phyloP scores from a whole-genome alignment of 1,140 invertebrate species.

The Arctopsyche grandis region DNA sequence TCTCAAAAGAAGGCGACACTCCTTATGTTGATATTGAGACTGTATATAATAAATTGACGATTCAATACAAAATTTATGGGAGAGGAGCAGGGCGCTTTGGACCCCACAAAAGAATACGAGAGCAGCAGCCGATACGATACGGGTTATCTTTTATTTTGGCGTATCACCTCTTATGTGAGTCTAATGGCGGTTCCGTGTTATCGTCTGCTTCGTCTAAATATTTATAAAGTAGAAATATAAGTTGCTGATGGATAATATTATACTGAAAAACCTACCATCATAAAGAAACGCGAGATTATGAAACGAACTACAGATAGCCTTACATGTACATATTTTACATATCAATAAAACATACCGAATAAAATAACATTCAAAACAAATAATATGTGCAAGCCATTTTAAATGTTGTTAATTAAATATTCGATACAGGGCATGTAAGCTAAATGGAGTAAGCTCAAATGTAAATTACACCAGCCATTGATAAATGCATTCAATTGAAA shows the following conservation, averaged over 20 bases:
- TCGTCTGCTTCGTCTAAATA: slow-evolving; percentile 43
- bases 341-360: too few relatives aligned
- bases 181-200: slow-evolving; percentile 44
- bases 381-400: too few relatives aligned
- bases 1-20: neutral
- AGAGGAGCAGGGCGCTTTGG: neutral
- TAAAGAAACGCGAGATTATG: too few relatives aligned
- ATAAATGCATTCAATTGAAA: neutral
- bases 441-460: neutral
- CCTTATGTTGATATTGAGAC: slow-evolving; percentile 31
- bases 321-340: too few relatives aligned
- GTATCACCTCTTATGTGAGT: slow-evolving; percentile 42
- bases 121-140: neutral
- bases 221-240: slow-evolving; percentile 30
- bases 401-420: too few relatives aligned
- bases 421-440: too few relatives aligned
- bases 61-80: slow-evolving; percentile 33
- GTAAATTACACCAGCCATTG: neutral
- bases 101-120: slow-evolving; percentile 23
- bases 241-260: neutral
- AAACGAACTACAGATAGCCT: too few relatives aligned
- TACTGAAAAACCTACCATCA: neutral
- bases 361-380: too few relatives aligned
- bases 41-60: slow-evolving; percentile 35
- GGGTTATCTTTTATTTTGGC: slow-evolving; percentile 39